phyloP scores from a whole-genome alignment of 2,113 vertebrate species.

The Solea solea region DNA sequence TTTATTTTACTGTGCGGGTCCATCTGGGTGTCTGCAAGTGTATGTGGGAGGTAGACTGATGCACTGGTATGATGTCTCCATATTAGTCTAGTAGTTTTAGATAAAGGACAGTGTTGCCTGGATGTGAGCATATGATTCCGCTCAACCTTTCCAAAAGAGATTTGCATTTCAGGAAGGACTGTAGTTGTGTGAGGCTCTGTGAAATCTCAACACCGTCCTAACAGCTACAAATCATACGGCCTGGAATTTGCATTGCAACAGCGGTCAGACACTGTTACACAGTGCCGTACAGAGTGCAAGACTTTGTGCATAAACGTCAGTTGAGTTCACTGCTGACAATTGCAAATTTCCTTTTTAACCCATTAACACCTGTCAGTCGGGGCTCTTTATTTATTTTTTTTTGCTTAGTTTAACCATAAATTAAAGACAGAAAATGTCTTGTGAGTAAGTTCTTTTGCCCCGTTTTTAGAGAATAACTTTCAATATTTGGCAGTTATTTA shows the following conservation, averaged over 20 bases:
- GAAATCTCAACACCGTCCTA: background rate
- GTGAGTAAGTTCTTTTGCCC: too few species aligned
- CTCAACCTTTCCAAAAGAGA: background rate
- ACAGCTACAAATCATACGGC: conserved; percentile 6
- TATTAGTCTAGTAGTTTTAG: background rate
- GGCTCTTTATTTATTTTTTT: too few species aligned
- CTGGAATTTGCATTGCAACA: background rate
- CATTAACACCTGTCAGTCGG: too few species aligned
- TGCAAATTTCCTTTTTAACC: too few species aligned
- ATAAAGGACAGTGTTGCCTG: background rate
- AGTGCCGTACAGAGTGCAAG: background rate
- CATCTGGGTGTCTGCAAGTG: conserved; percentile 13
- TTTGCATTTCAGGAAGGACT: background rate
- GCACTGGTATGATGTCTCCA: conserved; percentile 8
- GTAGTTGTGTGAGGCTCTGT: background rate
- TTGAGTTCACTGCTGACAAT: too few species aligned
- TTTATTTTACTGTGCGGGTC: conserved; percentile 13
- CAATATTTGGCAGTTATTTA: too few species aligned
- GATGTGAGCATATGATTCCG: background rate
- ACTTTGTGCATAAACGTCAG: background rate
- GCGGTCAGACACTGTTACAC: background rate
- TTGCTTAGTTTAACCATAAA: too few species aligned
- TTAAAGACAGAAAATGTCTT: too few species aligned
- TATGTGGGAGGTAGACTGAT: conserved; percentile 9
- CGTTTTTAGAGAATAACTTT: too few species aligned